phyloP scores from a whole-genome alignment of 2,888 invertebrate genomes.

The Philereme transversata region DNA sequence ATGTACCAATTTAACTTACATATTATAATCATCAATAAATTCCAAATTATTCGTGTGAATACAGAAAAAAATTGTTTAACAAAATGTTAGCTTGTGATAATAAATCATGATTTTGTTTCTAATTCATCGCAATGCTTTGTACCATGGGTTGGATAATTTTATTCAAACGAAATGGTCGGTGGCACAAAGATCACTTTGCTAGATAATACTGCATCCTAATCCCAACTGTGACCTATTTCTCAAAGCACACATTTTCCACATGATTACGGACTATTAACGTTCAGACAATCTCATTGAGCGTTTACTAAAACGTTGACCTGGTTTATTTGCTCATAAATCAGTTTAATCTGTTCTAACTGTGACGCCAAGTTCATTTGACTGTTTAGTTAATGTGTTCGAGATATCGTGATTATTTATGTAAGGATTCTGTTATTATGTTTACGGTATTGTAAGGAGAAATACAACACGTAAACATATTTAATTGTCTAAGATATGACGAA shows the following conservation, averaged over 20 bases:
- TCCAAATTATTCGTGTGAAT: too few relatives aligned
- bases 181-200: neutral
- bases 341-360: slow-evolving; percentile 26
- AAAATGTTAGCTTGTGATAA: too few relatives aligned
- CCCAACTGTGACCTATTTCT: slow-evolving; percentile 46
- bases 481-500: too few relatives aligned
- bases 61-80: too few relatives aligned
- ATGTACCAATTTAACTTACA: too few relatives aligned
- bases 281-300: slow-evolving; percentile 29
- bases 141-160: too few relatives aligned
- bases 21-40: too few relatives aligned
- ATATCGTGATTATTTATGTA: neutral
- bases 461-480: neutral
- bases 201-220: slow-evolving; percentile 31
- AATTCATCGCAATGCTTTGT: neutral
- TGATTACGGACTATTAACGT: slow-evolving; percentile 35
- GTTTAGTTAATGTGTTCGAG: neutral
- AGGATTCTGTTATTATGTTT: neutral
- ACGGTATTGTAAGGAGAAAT: neutral
- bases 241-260: slow-evolving; percentile 43
- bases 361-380: neutral
- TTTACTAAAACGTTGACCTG: slow-evolving; percentile 32
- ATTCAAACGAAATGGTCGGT: too few relatives aligned
- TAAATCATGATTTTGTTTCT: too few relatives aligned
- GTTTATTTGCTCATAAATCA: slow-evolving; percentile 30